phyloP scores from a whole-genome alignment of 1,140 invertebrate genomes.

The Drosophila fuyamai region DNA sequence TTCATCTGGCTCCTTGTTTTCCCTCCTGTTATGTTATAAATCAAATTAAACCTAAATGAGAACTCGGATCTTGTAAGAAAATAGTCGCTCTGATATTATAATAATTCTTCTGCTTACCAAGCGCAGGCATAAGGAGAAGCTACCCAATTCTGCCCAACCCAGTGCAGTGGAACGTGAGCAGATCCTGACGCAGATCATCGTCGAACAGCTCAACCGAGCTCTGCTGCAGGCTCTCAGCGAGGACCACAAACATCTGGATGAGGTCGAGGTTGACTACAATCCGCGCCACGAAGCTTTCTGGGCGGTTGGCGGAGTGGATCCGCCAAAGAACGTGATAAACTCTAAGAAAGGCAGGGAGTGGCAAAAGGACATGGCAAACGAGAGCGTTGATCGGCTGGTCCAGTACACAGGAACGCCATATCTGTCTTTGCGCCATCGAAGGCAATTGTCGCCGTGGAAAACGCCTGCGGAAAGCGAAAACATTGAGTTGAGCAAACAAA shows the following conservation, averaged over 20 bases:
- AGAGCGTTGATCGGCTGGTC: slow-evolving; percentile 87
- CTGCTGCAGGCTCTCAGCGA: slow-evolving; percentile 86
- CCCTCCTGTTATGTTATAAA: too few species aligned
- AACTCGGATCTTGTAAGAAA: background rate
- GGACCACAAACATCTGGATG: slow-evolving; percentile 87
- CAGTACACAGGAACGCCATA: slow-evolving; percentile 89
- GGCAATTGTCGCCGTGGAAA: slow-evolving; percentile 88
- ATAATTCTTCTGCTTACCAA: background rate
- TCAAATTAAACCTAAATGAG: background rate
- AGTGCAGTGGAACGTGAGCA: slow-evolving; percentile 61
- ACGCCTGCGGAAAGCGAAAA: slow-evolving; percentile 86
- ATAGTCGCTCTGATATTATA: background rate
- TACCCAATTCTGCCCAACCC: slow-evolving; percentile 14
- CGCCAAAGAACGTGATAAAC: slow-evolving; percentile 85
- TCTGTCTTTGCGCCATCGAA: slow-evolving; percentile 87
- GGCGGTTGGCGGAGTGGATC: slow-evolving; percentile 89
- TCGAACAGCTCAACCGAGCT: slow-evolving; percentile 89
- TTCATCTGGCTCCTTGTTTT: background rate
- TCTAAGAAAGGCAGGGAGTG: slow-evolving; percentile 79
- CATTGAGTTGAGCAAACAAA: slow-evolving; percentile 78
- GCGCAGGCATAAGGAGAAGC: slow-evolving; percentile 79
- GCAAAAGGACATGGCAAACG: slow-evolving; percentile 84
- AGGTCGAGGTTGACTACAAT: slow-evolving; percentile 89
- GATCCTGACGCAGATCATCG: slow-evolving; percentile 83
- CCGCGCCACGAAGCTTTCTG: slow-evolving; percentile 92